These are phyloP conservation scores for Anser cygnoides DNA, from an alignment of 2,113 vertebrate genomes.

Conservation along the genomic window DNA sequence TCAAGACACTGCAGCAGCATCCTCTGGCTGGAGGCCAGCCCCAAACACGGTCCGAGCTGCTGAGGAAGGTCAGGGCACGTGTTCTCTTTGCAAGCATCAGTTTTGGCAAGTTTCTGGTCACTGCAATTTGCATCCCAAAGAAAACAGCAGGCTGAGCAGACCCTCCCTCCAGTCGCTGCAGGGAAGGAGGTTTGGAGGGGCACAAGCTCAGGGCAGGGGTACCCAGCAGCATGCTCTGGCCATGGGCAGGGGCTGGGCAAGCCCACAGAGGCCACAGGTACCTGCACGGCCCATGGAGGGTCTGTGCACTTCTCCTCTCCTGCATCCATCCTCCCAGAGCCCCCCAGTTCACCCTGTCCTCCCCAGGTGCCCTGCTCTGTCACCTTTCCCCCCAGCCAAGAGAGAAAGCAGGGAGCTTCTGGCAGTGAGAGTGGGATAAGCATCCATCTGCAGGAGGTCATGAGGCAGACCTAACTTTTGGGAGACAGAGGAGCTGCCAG, in stretches of 20 bases:
- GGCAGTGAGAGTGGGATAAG: not conserved
- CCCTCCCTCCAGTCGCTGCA: not conserved
- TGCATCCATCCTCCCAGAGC: not conserved
- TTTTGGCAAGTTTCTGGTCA: not conserved
- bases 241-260: not conserved
- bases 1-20: not conserved
- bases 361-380: not conserved
- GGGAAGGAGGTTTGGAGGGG: not conserved
- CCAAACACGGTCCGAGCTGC: not conserved
- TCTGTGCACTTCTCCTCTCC: fast-evolving
- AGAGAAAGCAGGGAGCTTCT: not conserved
- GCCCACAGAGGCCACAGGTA: fast-evolving
- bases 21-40: not conserved
- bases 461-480: fast-evolving
- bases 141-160: not conserved
- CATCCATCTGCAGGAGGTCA: fast-evolving
- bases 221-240: not conserved
- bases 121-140: not conserved
- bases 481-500: not conserved
- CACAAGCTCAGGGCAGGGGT: not conserved
- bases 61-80: not conserved
- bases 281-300: not conserved
- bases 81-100: not conserved
- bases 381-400: not conserved
- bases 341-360: not conserved